Conservation (phyloP, 2,888 invertebrate species). For the Pseudolycoriella hygida region DNA sequence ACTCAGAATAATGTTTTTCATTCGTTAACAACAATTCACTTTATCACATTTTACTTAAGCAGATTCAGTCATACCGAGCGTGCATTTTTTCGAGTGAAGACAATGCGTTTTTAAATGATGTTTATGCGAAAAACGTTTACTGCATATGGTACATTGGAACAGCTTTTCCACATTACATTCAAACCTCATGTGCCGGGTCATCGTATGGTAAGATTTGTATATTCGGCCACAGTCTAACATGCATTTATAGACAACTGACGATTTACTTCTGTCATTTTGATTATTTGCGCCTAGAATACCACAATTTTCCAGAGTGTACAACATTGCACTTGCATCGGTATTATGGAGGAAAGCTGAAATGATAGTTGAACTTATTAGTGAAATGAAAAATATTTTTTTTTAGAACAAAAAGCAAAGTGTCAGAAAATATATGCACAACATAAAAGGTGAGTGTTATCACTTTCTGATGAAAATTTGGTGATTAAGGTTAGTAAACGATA, state of each 20-base stretch:
- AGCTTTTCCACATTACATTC: slow-evolving; percentile 24
- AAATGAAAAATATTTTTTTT: too few species aligned
- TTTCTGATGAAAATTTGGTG: too few species aligned
- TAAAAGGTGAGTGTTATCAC: too few species aligned
- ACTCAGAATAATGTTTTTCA: too few species aligned
- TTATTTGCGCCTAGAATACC: neutral
- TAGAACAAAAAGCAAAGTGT: too few species aligned
- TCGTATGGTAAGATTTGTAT: slow-evolving; percentile 23
- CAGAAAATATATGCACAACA: too few species aligned
- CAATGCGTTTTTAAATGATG: slow-evolving; percentile 5
- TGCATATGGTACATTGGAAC: slow-evolving; percentile 17
- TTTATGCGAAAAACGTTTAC: slow-evolving; percentile 4
- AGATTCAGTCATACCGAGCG: neutral
- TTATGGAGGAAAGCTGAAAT: too few species aligned
- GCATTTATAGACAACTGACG: slow-evolving; percentile 10
- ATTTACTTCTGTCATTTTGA: neutral
- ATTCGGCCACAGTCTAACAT: slow-evolving; percentile 21
- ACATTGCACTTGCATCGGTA: too few species aligned
- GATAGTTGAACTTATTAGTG: too few species aligned
- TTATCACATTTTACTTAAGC: neutral
- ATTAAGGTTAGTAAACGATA: too few species aligned
- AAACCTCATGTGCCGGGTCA: slow-evolving; percentile 27
- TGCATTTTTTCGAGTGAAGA: neutral
- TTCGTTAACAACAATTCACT: too few species aligned
- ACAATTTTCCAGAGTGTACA: neutral